These are phyloP conservation scores for Drosophila auraria DNA, from an alignment of 1,140 invertebrate genomes.

Conservation along the genomic window DNA sequence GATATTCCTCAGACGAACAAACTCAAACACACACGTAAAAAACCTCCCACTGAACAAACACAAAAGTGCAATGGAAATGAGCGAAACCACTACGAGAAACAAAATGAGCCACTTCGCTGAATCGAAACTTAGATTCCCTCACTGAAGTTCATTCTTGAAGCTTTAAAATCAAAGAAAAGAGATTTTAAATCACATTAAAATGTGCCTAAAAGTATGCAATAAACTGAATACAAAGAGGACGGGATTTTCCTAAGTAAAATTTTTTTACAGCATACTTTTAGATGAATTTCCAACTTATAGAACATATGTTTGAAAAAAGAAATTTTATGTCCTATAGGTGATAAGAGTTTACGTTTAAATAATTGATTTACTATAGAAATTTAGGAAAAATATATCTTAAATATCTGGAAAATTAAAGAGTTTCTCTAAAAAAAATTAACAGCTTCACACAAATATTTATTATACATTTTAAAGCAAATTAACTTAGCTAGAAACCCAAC, in stretches of 20 bases:
- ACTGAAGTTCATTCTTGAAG: conserved; percentile 7
- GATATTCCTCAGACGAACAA: conserved; percentile 18
- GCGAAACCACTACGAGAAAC: conserved; percentile 35
- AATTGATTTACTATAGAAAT: background rate
- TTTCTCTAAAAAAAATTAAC: background rate
- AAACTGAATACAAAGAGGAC: too few species aligned
- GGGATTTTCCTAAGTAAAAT: too few species aligned
- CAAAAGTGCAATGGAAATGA: conserved; percentile 63
- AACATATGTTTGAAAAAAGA: too few species aligned
- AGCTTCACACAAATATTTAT: background rate
- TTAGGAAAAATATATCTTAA: background rate
- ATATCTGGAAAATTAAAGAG: rapidly evolving
- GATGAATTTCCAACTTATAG: background rate
- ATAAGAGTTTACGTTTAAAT: too few species aligned
- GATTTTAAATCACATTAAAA: background rate
- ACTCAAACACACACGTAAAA: conserved; percentile 31
- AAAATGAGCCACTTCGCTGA: conserved; percentile 5
- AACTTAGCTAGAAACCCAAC: background rate
- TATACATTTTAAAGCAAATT: background rate
- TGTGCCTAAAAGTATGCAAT: too few species aligned
- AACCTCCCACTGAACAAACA: conserved; percentile 46
- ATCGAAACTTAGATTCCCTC: conserved; percentile 15
- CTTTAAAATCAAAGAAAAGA: background rate
- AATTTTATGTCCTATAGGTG: too few species aligned
- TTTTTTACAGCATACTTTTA: background rate